Conservation (phyloP, 2,888 invertebrate species). For the Pyrgus malvae region DNA sequence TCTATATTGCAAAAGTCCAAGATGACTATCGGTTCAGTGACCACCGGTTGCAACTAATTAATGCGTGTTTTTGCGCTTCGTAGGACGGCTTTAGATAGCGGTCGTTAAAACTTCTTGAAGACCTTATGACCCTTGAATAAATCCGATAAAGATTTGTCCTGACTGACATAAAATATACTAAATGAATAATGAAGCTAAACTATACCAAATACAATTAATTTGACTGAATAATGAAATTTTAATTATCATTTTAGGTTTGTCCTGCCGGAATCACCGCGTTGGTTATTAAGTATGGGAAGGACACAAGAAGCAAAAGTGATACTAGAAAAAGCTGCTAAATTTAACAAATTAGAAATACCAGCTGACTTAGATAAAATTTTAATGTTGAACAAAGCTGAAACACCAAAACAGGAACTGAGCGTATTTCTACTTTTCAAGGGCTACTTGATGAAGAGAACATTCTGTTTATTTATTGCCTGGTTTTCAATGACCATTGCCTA, state of each 20-base stretch:
- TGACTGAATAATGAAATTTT: background rate
- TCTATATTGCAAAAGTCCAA: too few species aligned
- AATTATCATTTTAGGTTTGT: slow-evolving; percentile 82
- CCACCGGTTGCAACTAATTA: too few species aligned
- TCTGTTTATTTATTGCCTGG: slow-evolving; percentile 88
- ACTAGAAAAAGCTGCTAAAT: slow-evolving; percentile 84
- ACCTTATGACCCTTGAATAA: too few species aligned
- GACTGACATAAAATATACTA: too few species aligned
- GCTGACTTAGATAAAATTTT: slow-evolving; percentile 86
- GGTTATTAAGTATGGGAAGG: slow-evolving; percentile 87
- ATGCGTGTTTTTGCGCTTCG: too few species aligned
- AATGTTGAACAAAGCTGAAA: slow-evolving; percentile 72
- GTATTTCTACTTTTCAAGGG: slow-evolving; percentile 86
- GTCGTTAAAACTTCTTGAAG: too few species aligned
- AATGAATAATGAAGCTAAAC: too few species aligned
- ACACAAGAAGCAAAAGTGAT: slow-evolving; percentile 86
- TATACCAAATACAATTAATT: too few species aligned
- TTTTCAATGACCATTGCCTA: slow-evolving; percentile 90
- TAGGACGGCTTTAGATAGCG: too few species aligned
- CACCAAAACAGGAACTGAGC: slow-evolving; percentile 73
- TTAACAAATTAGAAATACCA: slow-evolving; percentile 85
- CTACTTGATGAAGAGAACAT: slow-evolving; percentile 84
- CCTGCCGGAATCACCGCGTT: slow-evolving; percentile 90
- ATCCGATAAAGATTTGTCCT: too few species aligned
- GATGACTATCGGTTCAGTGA: too few species aligned